These are phyloP conservation scores for Saguinus midas DNA, from an alignment of 2,113 vertebrate species.

Conservation along the genomic window DNA sequence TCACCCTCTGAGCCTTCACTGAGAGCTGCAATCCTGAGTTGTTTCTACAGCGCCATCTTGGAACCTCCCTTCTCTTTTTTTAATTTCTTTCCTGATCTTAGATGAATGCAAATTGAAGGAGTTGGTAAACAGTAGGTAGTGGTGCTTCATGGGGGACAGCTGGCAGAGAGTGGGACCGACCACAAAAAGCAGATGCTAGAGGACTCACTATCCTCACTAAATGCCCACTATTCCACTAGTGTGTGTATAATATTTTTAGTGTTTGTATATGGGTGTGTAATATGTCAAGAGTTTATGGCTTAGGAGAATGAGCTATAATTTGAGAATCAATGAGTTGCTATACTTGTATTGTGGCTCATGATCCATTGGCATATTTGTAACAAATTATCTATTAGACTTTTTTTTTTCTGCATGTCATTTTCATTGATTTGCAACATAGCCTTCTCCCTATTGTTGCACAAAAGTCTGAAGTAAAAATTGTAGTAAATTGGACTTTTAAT, in stretches of 20 bases:
- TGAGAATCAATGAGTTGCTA: neutral
- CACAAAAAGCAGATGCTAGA: neutral
- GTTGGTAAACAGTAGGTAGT: neutral
- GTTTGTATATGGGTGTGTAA: neutral
- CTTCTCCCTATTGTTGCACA: neutral
- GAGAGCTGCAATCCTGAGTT: too few relatives aligned
- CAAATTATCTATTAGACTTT: neutral
- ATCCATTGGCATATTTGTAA: neutral
- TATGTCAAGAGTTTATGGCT: neutral
- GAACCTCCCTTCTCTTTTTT: neutral
- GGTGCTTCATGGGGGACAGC: rapidly evolving
- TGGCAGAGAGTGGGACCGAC: neutral
- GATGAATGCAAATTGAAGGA: neutral
- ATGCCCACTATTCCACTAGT: neutral
- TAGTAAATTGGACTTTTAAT: neutral
- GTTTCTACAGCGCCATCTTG: too few relatives aligned
- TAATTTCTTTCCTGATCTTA: neutral
- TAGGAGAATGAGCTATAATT: neutral
- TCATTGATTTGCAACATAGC: neutral
- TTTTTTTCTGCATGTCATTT: neutral
- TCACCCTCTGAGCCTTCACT: too few relatives aligned
- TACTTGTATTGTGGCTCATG: neutral
- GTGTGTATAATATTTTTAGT: neutral
- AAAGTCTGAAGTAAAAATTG: neutral
- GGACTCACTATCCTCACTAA: neutral